phyloP scores from a whole-genome alignment of 2,797 vertebrate genomes.

The Ciconia nigra region DNA sequence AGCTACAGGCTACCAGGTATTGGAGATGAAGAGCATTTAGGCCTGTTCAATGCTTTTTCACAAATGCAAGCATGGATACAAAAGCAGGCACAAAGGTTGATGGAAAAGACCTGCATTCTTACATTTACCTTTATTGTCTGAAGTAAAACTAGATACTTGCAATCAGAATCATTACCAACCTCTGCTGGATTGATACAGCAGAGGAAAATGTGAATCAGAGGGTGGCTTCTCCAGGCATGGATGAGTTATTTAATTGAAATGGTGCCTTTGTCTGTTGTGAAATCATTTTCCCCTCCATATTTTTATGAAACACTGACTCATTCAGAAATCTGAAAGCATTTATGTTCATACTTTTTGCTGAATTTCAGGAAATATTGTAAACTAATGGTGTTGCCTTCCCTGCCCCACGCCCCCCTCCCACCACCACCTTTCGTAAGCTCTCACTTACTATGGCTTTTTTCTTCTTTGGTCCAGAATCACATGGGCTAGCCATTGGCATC shows the following conservation, averaged over 20 bases:
- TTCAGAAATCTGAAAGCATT: neutral
- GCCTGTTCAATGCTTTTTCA: neutral
- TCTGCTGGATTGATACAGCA: neutral
- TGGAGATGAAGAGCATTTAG: neutral
- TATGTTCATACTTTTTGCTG: neutral
- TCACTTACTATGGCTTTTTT: neutral
- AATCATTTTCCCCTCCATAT: neutral
- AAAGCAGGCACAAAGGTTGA: neutral
- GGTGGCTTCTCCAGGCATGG: neutral
- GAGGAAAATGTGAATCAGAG: neutral
- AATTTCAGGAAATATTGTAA: neutral
- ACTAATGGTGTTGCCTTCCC: neutral
- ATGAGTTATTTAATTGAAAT: neutral
- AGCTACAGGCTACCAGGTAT: neutral
- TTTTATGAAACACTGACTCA: neutral
- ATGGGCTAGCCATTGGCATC: fast-evolving
- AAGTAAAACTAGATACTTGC: neutral
- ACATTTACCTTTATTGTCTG: neutral
- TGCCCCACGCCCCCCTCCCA: too few species aligned
- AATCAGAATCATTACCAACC: neutral
- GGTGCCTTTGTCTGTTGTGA: neutral
- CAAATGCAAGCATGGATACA: neutral
- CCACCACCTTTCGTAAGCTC: neutral
- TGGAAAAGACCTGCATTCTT: neutral
- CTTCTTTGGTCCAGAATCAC: neutral